Evolutionary conservation across 2,888 invertebrate species (phyloP).

Genomic region (Chrysopilus asiliformis): DNA sequence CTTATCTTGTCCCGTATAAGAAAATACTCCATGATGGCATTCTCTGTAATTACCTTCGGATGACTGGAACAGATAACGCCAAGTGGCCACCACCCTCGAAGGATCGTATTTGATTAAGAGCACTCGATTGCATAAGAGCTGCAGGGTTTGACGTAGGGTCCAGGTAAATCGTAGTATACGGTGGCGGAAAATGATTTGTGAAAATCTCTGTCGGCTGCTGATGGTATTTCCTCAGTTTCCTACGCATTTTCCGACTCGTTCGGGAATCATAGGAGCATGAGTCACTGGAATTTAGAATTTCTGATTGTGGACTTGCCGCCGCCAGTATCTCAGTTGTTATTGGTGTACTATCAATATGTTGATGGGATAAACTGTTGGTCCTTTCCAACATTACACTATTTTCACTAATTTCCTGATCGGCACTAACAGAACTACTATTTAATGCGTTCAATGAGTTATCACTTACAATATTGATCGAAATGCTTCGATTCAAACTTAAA

Average conservation of each 20-base stretch:
- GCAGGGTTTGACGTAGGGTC: conserved; percentile 19
- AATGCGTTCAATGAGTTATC: neutral
- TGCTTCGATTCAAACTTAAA: too few relatives aligned
- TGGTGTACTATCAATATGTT: neutral
- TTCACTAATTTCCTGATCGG: neutral
- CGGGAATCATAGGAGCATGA: conserved; percentile 24
- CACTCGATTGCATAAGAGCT: conserved; percentile 12
- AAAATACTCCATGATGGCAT: too few relatives aligned
- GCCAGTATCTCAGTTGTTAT: too few relatives aligned
- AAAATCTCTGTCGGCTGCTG: conserved; percentile 17
- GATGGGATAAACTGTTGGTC: conserved; percentile 1
- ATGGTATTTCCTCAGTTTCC: conserved; percentile 24
- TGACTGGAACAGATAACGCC: conserved; percentile 8
- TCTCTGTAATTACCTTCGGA: conserved; percentile 9
- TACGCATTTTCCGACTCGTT: conserved; percentile 25
- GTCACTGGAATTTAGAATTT: conserved; percentile 11
- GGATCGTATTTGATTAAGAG: conserved; percentile 5
- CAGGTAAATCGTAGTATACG: conserved; percentile 30
- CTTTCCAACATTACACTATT: neutral
- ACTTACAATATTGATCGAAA: neutral
- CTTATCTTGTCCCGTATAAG: too few relatives aligned
- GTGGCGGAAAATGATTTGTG: conserved; percentile 23
- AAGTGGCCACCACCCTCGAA: conserved; percentile 7
- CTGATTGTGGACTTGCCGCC: conserved; percentile 2
- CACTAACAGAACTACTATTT: neutral